A percentile compares a stretch with the other conserved stretches of the same genome.
Conservation (phyloP, 2,113 vertebrate genomes). For the Anoura caudifer region DNA sequence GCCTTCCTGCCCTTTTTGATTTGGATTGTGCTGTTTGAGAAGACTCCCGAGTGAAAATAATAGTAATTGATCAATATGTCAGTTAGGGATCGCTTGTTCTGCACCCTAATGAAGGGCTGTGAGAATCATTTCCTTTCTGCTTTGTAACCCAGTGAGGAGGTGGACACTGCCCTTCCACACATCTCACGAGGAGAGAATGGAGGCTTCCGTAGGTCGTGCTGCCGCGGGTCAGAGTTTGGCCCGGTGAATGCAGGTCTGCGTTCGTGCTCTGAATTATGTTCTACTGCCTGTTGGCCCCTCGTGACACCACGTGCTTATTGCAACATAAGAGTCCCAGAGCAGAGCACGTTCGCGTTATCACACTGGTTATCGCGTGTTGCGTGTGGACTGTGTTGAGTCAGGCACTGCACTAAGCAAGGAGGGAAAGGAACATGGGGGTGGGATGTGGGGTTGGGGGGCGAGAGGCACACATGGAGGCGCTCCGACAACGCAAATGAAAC, state of each 20-base stretch:
- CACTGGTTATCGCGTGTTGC: neutral
- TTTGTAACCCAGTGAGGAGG: neutral
- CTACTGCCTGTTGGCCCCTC: neutral
- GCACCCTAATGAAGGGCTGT: neutral
- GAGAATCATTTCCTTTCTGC: neutral
- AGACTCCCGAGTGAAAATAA: neutral
- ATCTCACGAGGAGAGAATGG: neutral
- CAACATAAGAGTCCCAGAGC: neutral
- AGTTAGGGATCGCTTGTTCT: neutral
- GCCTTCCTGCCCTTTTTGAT: neutral
- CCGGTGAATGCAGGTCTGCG: neutral
- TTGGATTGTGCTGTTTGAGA: neutral
- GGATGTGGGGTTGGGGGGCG: rapidly evolving
- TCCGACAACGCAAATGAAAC: too few species aligned
- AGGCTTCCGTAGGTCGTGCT: too few species aligned
- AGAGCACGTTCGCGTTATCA: neutral
- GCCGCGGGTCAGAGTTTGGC: neutral
- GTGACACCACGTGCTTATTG: neutral
- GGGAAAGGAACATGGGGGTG: rapidly evolving
- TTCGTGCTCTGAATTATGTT: neutral
- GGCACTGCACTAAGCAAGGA: neutral
- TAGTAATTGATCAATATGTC: neutral
- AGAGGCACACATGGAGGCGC: rapidly evolving
- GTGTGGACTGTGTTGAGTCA: neutral
- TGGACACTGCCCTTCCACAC: rapidly evolving